Percentiles rank a stretch among this genome's conserved stretches.
Conservation (phyloP, 2,113 vertebrate species). For the Mixornis gularis region DNA sequence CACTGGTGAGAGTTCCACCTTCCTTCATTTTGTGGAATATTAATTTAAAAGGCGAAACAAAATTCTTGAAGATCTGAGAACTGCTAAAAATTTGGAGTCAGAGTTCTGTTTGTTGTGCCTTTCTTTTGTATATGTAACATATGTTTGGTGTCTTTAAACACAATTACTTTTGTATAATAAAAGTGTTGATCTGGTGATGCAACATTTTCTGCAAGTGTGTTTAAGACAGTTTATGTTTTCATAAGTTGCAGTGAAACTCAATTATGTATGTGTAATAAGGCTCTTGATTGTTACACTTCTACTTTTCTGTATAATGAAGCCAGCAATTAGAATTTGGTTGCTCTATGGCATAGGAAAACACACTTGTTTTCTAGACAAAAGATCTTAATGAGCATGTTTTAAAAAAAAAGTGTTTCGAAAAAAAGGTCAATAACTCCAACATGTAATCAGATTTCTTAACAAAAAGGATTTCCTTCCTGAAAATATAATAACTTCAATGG, state of each 20-base stretch:
- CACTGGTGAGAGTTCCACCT: not conserved
- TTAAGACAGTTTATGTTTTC: slow-evolving; percentile 81
- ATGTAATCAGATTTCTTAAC: slow-evolving; percentile 74
- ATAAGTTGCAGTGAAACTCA: slow-evolving; percentile 80
- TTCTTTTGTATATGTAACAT: slow-evolving; percentile 67
- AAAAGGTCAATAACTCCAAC: slow-evolving; percentile 73
- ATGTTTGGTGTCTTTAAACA: slow-evolving; percentile 76
- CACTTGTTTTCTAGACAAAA: slow-evolving; percentile 77
- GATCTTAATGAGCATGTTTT: slow-evolving; percentile 70
- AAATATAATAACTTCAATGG: slow-evolving; percentile 38
- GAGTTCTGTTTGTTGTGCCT: not conserved
- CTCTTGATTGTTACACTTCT: slow-evolving; percentile 80
- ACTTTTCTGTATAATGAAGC: slow-evolving; percentile 78
- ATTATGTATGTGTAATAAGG: slow-evolving; percentile 83
- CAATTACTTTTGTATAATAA: slow-evolving; percentile 80
- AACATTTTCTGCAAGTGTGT: slow-evolving; percentile 78
- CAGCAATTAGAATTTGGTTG: slow-evolving; percentile 81
- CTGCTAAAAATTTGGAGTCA: slow-evolving; percentile 39
- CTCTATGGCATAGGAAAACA: slow-evolving; percentile 73
- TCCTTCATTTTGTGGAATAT: not conserved
- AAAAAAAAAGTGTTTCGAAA: slow-evolving; percentile 6
- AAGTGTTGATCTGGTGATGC: slow-evolving; percentile 78
- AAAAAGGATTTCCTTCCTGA: slow-evolving; percentile 10
- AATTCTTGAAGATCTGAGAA: slow-evolving; percentile 23
- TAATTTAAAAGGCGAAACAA: not conserved